Percentiles rank a stretch among this genome's conserved stretches.
Evolutionary conservation across 2,113 vertebrate genomes (phyloP).

Genomic region (Trichechus manatus): DNA sequence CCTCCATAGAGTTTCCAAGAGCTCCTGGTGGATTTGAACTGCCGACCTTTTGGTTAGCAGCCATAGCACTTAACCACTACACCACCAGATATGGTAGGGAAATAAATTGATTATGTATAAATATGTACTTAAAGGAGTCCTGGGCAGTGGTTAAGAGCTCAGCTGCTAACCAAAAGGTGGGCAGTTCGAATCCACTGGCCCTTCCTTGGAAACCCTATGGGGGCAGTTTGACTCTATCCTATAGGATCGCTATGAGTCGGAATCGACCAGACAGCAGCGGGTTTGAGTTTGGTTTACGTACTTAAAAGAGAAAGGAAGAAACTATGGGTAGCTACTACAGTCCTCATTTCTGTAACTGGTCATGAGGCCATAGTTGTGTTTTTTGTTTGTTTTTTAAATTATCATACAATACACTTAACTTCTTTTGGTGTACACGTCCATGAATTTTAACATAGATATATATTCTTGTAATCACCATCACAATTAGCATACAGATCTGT

Average conservation of each 20-base stretch:
- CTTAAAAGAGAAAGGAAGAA: background rate
- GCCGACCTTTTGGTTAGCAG: no score
- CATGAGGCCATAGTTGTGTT: background rate
- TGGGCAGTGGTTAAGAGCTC: no score
- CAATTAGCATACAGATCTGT: background rate
- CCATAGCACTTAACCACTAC: no score
- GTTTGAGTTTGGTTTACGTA: no score
- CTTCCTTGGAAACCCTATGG: no score
- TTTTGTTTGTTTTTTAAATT: background rate
- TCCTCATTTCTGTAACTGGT: conserved; percentile 10
- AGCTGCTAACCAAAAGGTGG: no score
- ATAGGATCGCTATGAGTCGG: no score
- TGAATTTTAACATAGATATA: background rate
- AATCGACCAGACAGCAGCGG: no score
- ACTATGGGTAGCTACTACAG: background rate
- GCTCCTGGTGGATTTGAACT: no score
- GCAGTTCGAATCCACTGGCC: no score
- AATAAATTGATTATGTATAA: conserved; percentile 33
- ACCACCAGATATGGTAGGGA: background rate
- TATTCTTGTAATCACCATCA: background rate
- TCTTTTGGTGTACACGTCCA: background rate
- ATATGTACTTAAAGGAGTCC: background rate
- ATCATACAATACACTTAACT: background rate
- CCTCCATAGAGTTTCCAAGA: no score
- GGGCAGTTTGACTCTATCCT: no score